These are phyloP conservation scores for Chondrosia reniformis DNA, from an alignment of 37 sponge, comb jelly and placozoan genomes.

Conservation along the genomic window DNA sequence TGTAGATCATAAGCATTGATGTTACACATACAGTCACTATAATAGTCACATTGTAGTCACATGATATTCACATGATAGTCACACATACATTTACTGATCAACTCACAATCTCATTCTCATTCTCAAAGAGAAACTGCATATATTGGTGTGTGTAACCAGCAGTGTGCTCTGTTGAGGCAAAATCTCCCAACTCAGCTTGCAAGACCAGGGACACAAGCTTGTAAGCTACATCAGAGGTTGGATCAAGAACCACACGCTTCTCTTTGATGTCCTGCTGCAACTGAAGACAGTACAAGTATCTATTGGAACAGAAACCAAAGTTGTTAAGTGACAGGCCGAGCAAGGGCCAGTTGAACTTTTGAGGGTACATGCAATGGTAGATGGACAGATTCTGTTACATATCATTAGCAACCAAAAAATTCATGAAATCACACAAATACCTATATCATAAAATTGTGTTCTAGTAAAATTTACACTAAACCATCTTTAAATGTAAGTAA, in stretches of 20 bases:
- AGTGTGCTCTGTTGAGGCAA: constrained; percentile 25
- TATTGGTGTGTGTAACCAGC: constrained; percentile 35
- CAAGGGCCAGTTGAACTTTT: too few relatives aligned
- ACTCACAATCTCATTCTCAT: constrained; percentile 15
- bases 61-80: background rate
- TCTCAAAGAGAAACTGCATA: constrained; percentile 31
- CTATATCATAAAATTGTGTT: too few relatives aligned
- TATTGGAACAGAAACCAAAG: background rate
- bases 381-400: too few relatives aligned
- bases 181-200: constrained; percentile 54
- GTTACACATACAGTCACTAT: too few relatives aligned
- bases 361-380: too few relatives aligned
- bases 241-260: constrained; percentile 48
- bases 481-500: too few relatives aligned
- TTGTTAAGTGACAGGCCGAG: too few relatives aligned
- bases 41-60: too few relatives aligned
- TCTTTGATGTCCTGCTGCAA: constrained; percentile 63
- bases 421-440: background rate
- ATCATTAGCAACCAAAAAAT: too few relatives aligned
- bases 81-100: background rate
- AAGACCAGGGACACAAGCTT: constrained; percentile 62
- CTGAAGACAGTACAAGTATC: constrained; percentile 64
- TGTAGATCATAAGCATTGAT: too few relatives aligned
- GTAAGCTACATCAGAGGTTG: constrained; percentile 30
- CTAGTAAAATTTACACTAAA: too few relatives aligned